A percentile compares a stretch with the other conserved stretches of the same genome.
Conservation (phyloP, 2,113 vertebrate genomes). For the Galeopterus variegatus region DNA sequence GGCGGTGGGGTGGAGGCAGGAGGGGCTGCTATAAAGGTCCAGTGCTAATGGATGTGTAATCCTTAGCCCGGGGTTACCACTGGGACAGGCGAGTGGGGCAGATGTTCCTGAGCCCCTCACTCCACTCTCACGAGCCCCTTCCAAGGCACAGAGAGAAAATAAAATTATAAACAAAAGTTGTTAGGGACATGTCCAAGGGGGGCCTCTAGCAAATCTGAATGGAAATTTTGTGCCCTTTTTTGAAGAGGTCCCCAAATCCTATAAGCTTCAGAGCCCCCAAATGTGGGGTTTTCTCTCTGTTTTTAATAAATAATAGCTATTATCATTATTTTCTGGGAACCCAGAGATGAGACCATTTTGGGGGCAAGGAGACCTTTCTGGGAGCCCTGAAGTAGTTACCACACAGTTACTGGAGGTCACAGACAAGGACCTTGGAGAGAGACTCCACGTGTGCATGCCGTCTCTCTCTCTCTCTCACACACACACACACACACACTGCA, state of each 20-base stretch:
- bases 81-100: neutral
- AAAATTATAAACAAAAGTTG: neutral
- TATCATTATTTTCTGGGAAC: neutral
- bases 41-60: neutral
- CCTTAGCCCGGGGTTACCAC: neutral
- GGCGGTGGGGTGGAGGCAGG: neutral
- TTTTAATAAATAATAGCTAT: neutral
- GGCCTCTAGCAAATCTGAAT: no score
- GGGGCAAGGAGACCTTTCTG: neutral
- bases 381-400: neutral
- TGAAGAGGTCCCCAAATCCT: neutral
- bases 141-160: neutral
- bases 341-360: neutral
- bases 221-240: neutral
- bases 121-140: accelerated
- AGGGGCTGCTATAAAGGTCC: neutral
- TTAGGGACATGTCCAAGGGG: neutral
- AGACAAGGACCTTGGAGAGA: neutral
- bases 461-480: no score
- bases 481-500: neutral
- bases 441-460: no score
- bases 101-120: neutral
- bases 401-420: neutral
- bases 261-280: neutral
- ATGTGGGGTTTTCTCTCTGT: neutral